A percentile compares a stretch with the other conserved stretches of the same genome.
phyloP scores from a whole-genome alignment of 1,140 invertebrate genomes.

The Meloidogyne exigua region DNA sequence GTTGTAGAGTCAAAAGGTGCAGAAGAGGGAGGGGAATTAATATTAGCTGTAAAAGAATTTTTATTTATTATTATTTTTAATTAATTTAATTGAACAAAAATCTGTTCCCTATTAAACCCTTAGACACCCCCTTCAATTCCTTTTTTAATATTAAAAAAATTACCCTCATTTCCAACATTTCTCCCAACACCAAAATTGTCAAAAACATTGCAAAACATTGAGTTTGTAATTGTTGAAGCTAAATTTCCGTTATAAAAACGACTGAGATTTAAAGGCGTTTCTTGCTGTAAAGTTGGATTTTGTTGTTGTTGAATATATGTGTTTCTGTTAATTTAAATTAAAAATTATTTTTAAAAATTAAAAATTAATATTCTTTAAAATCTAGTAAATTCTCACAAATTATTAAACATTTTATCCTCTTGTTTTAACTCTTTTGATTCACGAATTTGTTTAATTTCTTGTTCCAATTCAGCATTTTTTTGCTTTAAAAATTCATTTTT shows the following conservation, averaged over 20 bases:
- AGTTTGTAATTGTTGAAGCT: background rate
- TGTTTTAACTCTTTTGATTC: background rate
- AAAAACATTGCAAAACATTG: constrained; percentile 2
- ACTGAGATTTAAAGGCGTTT: background rate
- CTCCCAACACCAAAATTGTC: background rate
- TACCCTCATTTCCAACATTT: background rate
- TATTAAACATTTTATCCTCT: background rate
- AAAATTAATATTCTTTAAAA: background rate
- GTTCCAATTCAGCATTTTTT: background rate
- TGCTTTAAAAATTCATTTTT: background rate
- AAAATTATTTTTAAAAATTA: background rate
- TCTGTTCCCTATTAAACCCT: too few species aligned
- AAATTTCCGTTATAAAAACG: background rate
- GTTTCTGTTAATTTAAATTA: background rate
- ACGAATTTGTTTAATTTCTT: background rate
- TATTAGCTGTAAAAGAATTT: background rate
- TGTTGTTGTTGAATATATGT: background rate
- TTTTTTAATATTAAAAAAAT: too few species aligned
- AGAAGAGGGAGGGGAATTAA: background rate
- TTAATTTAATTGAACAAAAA: too few species aligned
- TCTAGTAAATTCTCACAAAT: background rate
- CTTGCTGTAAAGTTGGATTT: background rate
- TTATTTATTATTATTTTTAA: background rate
- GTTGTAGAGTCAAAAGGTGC: background rate
- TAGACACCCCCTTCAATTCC: too few species aligned